Evolutionary conservation across 2,888 invertebrate genomes (phyloP).

Genomic region (Metacarcinus magister): DNA sequence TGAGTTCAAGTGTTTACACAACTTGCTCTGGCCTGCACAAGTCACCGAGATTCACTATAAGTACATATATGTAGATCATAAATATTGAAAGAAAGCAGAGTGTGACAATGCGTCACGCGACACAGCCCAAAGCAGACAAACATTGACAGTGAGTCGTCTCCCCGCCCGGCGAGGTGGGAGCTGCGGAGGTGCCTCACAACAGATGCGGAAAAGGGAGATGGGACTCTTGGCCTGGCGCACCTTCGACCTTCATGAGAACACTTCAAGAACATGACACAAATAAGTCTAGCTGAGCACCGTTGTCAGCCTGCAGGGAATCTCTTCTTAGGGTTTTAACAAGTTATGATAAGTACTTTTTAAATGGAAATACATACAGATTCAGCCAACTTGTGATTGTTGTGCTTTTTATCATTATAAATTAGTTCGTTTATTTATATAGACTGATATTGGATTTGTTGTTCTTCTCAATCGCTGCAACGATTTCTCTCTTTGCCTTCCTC

Average conservation of each 20-base stretch:
- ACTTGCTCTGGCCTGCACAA: not conserved
- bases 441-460: not conserved
- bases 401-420: not conserved
- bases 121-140: not conserved
- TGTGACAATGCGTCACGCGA: not conserved
- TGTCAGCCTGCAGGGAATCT: not conserved
- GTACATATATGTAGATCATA: not conserved
- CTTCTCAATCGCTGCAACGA: not conserved
- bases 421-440: not conserved
- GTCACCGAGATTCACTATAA: not conserved
- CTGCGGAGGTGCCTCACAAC: not conserved
- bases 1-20: constrained; percentile 13
- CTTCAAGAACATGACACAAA: not conserved
- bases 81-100: not conserved
- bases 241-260: not conserved
- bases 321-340: not conserved
- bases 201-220: too few species aligned
- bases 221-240: not conserved
- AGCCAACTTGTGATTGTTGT: not conserved
- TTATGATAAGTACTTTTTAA: not conserved
- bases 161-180: not conserved
- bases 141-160: not conserved
- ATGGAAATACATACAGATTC: not conserved
- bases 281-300: not conserved
- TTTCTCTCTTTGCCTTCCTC: not conserved